Conservation (phyloP, 2,888 invertebrate species). For the Drosophila eohydei region DNA sequence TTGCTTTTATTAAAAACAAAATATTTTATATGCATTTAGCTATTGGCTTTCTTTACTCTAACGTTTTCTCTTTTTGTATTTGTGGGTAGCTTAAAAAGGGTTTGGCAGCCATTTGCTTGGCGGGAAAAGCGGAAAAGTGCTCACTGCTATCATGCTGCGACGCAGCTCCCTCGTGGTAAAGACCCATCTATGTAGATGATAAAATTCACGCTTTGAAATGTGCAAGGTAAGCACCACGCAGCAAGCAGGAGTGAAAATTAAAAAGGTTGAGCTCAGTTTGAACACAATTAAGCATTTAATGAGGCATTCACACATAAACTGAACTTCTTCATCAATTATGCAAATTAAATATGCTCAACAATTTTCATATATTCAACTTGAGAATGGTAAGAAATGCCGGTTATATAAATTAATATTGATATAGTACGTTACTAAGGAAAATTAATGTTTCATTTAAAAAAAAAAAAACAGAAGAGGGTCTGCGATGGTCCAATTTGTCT, state of each 20-base stretch:
- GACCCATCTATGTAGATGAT: slow-evolving; percentile 30
- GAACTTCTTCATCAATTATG: slow-evolving; percentile 18
- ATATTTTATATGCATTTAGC: slow-evolving; percentile 65
- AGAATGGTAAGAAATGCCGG: background rate
- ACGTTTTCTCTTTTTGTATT: background rate
- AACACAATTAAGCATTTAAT: slow-evolving; percentile 48
- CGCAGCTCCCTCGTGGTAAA: slow-evolving; percentile 38
- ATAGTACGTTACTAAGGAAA: background rate
- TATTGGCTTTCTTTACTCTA: slow-evolving; percentile 44
- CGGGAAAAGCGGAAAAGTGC: slow-evolving; percentile 25
- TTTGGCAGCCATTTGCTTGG: slow-evolving; percentile 41
- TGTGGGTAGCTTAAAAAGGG: slow-evolving; percentile 30
- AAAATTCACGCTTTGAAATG: slow-evolving; percentile 16
- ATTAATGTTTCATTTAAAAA: background rate
- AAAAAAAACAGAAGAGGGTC: background rate
- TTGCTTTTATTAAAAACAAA: slow-evolving; percentile 74
- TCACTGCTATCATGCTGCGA: slow-evolving; percentile 40
- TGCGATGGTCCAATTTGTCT: too few relatives aligned
- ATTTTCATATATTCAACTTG: background rate
- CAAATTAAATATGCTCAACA: background rate
- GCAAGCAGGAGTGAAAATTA: background rate
- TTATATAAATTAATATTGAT: background rate
- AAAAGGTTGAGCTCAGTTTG: slow-evolving; percentile 30
- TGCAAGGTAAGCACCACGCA: slow-evolving; percentile 28
- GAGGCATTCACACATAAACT: slow-evolving; percentile 19